phyloP scores from a whole-genome alignment of 1,140 invertebrate species.

The Ceratitis capitata region DNA sequence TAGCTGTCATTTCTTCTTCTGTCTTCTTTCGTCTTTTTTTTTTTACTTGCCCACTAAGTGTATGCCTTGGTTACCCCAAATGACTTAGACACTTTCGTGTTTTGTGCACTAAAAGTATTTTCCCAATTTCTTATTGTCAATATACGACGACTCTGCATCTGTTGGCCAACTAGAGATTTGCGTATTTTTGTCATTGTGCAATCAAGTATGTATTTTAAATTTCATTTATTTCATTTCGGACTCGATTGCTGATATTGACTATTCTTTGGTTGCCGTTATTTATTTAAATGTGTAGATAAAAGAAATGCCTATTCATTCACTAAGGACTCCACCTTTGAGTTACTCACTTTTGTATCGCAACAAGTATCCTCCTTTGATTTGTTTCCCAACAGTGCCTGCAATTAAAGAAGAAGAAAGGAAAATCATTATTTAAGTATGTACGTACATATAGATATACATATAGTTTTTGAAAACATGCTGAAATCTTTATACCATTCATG shows the following conservation, averaged over 20 bases:
- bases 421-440: not conserved
- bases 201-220: not conserved
- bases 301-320: not conserved
- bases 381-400: conserved; percentile 71
- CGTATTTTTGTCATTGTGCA: not conserved
- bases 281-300: no score
- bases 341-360: conserved; percentile 74
- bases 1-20: not conserved
- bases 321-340: conserved; percentile 1
- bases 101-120: not conserved
- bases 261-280: no score
- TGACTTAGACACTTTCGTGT: not conserved
- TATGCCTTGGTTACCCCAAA: not conserved
- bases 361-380: conserved; percentile 74
- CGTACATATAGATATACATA: no score
- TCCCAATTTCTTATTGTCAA: not conserved
- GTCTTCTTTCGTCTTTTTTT: not conserved
- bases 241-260: not conserved
- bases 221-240: not conserved
- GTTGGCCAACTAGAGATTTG: not conserved
- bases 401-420: conserved; percentile 23
- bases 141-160: not conserved
- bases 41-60: not conserved
- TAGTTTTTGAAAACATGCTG: no score
- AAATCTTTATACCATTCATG: no score